phyloP scores from a whole-genome alignment of 2,888 invertebrate genomes.

The Thymelicus acteon region DNA sequence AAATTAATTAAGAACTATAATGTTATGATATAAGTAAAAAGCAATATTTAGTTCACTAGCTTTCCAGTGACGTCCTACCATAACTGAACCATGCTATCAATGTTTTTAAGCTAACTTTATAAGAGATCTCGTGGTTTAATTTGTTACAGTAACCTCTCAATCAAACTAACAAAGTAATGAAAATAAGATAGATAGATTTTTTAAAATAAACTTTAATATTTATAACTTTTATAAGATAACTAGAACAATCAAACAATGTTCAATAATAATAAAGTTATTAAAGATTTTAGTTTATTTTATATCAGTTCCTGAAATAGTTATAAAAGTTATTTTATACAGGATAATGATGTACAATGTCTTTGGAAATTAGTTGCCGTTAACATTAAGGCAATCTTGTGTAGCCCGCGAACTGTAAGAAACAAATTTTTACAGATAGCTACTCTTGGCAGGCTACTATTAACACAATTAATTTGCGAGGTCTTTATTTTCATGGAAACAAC shows the following conservation, averaged over 20 bases:
- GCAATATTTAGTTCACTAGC: background rate
- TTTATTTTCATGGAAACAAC: too few species aligned
- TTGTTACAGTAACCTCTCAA: background rate
- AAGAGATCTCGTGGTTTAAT: background rate
- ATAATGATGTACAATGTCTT: background rate
- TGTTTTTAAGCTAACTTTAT: background rate
- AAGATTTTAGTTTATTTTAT: too few species aligned
- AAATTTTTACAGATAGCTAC: too few species aligned
- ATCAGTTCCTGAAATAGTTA: too few species aligned
- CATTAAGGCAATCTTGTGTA: background rate
- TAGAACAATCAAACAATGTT: too few species aligned
- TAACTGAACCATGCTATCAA: background rate
- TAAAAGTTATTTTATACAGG: background rate
- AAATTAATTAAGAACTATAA: conserved; percentile 24
- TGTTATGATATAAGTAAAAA: background rate
- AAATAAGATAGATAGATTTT: background rate
- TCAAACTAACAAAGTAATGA: background rate
- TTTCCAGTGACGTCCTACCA: background rate
- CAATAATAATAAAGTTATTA: too few species aligned
- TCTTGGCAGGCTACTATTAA: too few species aligned
- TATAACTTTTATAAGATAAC: too few species aligned
- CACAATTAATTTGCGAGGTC: too few species aligned
- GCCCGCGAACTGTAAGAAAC: too few species aligned
- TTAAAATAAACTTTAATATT: background rate
- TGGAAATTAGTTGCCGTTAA: conserved; percentile 2